Evolutionary conservation across 2,888 invertebrate species (phyloP).

Genomic region (Tinea trinotella): DNA sequence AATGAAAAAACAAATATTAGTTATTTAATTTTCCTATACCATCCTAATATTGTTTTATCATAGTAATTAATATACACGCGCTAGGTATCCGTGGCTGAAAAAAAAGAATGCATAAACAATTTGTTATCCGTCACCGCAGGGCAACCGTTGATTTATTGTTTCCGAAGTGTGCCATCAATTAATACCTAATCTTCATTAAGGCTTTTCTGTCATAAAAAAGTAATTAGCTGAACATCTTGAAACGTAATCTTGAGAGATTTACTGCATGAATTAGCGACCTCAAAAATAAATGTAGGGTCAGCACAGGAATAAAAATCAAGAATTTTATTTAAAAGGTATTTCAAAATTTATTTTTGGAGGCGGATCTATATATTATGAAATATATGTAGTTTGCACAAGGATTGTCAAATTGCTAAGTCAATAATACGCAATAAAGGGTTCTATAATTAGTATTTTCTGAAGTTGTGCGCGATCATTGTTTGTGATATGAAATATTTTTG

Average conservation of each 20-base stretch:
- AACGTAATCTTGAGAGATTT: conserved; percentile 36
- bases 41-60: neutral
- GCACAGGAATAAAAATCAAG: conserved; percentile 23
- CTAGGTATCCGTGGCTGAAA: neutral
- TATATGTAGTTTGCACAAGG: too few species aligned
- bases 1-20: too few species aligned
- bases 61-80: neutral
- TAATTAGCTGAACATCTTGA: conserved; percentile 33
- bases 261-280: conserved; percentile 34
- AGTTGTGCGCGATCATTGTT: too few species aligned
- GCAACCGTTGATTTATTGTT: neutral
- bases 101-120: conserved; percentile 4
- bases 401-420: too few species aligned
- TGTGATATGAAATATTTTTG: too few species aligned
- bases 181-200: conserved; percentile 7
- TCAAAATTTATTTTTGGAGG: too few species aligned
- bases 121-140: conserved; percentile 1
- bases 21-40: too few species aligned
- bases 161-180: conserved; percentile 2
- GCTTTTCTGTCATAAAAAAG: conserved; percentile 30
- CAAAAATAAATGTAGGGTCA: conserved; percentile 23
- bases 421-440: too few species aligned
- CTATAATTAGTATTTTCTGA: too few species aligned
- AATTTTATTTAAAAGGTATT: too few species aligned
- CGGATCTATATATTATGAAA: too few species aligned